Evolutionary conservation across 1,140 invertebrate genomes (phyloP), one percentile per base, ranked within the genome.

Genomic region (Eriosoma lanigerum): DNA sequence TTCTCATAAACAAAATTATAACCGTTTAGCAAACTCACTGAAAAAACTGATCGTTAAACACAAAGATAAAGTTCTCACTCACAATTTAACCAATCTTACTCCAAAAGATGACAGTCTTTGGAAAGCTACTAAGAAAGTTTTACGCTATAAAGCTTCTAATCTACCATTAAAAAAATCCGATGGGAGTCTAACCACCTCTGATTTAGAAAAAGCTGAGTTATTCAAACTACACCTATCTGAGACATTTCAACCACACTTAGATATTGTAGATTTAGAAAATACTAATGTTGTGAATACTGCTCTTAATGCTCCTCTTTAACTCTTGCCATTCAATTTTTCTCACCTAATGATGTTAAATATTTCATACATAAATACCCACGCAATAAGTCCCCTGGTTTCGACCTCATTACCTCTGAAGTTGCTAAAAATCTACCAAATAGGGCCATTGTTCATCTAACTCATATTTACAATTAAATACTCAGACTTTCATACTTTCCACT

Each of bases 311-410:
- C 52, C 52, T 6, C 52, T 17, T 21, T 17, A 21, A n/a, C 21
- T 17, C 46, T 10, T 48, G 1, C 13, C 9, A 48, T 48, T 48
- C 4, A 48, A 48, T 5, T 10, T n/a, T 54, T n/a, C 10, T n/a
- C 52, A 6, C 52, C 52, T 8, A 54, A 50, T 54, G 29, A 68
- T 50, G 26, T 68, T 4, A 70, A 48, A 54, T 46, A 52, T 46
- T 8, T 24, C 26, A 52, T 81, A 12, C 50, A 70, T n/a, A 68
- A 50, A 26, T 52, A 66, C 26, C 26, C 19, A 26, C 50, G 13
- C 3, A 66, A 70, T n/a, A 82, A 82, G 58, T 62, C 76, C 12
- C 81, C 76, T 0, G 81, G 81, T 10, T 72, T n/a, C 15, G 81
- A 82, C 17, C 21, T 66, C 0, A 82, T 82, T 29, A 82, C 81